These are phyloP conservation scores for Cnemophilus loriae DNA, from an alignment of 2,113 vertebrate genomes.

Conservation along the genomic window DNA sequence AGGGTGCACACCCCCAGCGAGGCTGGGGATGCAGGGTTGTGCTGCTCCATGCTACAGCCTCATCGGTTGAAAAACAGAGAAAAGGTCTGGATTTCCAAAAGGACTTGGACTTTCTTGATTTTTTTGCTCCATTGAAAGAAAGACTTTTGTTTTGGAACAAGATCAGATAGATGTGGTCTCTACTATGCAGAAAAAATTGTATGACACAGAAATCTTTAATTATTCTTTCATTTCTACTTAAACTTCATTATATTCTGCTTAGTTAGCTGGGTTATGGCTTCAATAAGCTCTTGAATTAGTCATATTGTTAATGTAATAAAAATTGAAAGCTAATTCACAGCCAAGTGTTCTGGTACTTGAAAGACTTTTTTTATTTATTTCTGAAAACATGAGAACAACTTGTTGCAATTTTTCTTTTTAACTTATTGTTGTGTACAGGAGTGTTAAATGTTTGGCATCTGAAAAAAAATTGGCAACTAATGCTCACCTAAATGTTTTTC, in stretches of 20 bases:
- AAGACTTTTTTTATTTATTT: neutral
- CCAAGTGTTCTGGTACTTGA: neutral
- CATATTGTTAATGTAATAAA: neutral
- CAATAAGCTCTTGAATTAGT: slow-evolving; percentile 1
- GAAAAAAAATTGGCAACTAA: neutral
- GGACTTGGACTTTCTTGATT: neutral
- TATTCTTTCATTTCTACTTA: neutral
- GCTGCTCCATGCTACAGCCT: neutral
- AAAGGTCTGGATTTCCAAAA: neutral
- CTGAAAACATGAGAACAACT: neutral
- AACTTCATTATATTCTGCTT: neutral
- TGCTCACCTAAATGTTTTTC: neutral
- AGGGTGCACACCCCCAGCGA: neutral
- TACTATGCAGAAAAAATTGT: neutral
- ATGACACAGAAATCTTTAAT: neutral
- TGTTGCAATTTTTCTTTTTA: neutral
- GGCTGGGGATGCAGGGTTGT: neutral
- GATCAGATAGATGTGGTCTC: neutral
- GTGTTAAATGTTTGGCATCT: neutral
- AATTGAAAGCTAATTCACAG: neutral
- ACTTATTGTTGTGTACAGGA: neutral
- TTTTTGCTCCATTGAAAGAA: neutral
- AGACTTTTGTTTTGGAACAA: neutral
- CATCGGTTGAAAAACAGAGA: neutral
- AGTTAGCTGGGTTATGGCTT: neutral